Evolutionary conservation across 2,888 invertebrate species (phyloP).

Genomic region (Latrodectus hesperus): DNA sequence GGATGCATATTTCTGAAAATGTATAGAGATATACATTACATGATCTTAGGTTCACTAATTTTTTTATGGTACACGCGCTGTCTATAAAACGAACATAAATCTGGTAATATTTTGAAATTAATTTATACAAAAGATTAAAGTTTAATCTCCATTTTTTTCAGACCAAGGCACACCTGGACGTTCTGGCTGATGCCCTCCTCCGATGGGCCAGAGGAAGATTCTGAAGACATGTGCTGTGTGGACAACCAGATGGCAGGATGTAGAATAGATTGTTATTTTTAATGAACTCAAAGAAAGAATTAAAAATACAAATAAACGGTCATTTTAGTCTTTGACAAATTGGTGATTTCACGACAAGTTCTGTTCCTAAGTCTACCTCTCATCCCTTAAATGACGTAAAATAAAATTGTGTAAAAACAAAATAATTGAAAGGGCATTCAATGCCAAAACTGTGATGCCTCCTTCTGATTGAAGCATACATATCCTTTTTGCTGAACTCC

Average conservation of each 20-base stretch:
- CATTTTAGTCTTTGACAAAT: neutral
- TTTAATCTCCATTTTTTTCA: slow-evolving; percentile 76
- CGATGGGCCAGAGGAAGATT: slow-evolving; percentile 96
- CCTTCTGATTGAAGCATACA: slow-evolving; percentile 48
- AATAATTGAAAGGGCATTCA: neutral
- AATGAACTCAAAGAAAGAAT: neutral
- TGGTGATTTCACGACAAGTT: neutral
- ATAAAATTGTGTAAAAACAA: neutral
- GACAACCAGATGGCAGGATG: neutral
- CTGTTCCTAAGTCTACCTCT: slow-evolving; percentile 62
- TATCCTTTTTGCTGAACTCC: slow-evolving; percentile 61
- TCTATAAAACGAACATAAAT: too few relatives aligned
- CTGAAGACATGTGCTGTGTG: slow-evolving; percentile 1
- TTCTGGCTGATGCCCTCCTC: slow-evolving; percentile 92
- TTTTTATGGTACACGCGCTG: too few relatives aligned
- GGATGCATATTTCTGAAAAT: too few relatives aligned
- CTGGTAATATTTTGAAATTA: too few relatives aligned
- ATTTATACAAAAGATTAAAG: too few relatives aligned
- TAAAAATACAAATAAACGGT: neutral
- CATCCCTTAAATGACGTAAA: slow-evolving; percentile 9
- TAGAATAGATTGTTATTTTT: neutral
- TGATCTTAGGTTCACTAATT: too few relatives aligned
- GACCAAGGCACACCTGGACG: slow-evolving; percentile 96
- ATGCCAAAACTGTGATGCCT: slow-evolving; percentile 47
- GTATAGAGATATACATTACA: too few relatives aligned